These are phyloP conservation scores for Eupithecia pulchellata DNA, from an alignment of 2,888 invertebrate genomes.

Conservation along the genomic window DNA sequence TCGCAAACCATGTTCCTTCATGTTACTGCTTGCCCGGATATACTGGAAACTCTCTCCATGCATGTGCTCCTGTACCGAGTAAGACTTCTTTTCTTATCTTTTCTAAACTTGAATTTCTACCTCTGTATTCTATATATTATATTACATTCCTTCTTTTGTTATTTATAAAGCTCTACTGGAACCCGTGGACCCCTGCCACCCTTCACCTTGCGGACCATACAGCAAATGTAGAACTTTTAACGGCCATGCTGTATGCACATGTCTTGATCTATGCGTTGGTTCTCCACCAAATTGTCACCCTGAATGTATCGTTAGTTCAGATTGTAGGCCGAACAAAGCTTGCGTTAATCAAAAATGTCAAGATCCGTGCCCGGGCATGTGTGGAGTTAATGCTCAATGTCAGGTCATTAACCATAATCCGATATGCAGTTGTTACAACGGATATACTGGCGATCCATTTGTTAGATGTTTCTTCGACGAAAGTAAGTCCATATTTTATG, in stretches of 20 bases:
- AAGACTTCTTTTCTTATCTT: conserved; percentile 80
- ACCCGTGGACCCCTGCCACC: conserved; percentile 88
- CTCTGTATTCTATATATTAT: conserved; percentile 58
- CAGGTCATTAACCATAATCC: conserved; percentile 92
- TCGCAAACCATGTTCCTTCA: conserved; percentile 90
- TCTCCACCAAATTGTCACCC: conserved; percentile 91
- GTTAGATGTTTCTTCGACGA: conserved; percentile 87
- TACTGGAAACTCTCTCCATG: conserved; percentile 89
- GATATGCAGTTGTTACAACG: conserved; percentile 89
- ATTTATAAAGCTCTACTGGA: conserved; percentile 75
- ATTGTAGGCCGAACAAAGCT: conserved; percentile 90
- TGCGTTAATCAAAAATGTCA: conserved; percentile 92
- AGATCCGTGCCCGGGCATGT: conserved; percentile 91
- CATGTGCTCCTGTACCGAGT: conserved; percentile 87
- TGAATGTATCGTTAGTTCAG: conserved; percentile 91
- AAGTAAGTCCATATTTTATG: conserved; percentile 80
- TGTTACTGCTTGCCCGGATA: conserved; percentile 90
- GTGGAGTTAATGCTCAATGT: conserved; percentile 91
- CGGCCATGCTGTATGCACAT: conserved; percentile 91
- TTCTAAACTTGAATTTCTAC: conserved; percentile 57
- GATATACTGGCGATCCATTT: conserved; percentile 91
- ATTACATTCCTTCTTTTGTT: conserved; percentile 57
- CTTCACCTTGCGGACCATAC: conserved; percentile 92
- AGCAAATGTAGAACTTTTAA: conserved; percentile 90
- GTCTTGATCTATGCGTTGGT: conserved; percentile 89